phyloP scores from a whole-genome alignment of 2,797 vertebrate genomes.

The Avahi laniger region DNA sequence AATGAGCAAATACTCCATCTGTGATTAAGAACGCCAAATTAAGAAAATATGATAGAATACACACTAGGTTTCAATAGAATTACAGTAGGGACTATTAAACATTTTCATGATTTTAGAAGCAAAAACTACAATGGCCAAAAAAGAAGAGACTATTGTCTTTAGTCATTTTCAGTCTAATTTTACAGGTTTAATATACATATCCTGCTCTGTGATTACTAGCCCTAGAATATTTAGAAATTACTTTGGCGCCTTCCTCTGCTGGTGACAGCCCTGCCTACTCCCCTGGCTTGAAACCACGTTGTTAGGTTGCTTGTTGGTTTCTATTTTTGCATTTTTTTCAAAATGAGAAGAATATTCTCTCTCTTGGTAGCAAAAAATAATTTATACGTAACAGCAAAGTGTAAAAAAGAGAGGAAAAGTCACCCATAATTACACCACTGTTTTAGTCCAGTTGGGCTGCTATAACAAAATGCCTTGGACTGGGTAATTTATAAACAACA shows the following conservation, averaged over 20 bases:
- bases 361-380: background rate
- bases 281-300: background rate
- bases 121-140: background rate
- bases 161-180: background rate
- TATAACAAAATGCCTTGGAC: background rate
- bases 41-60: background rate
- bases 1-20: constrained; percentile 1
- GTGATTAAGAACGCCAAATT: background rate
- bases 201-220: background rate
- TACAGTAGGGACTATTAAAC: background rate
- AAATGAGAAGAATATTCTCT: background rate
- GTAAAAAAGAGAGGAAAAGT: constrained; percentile 22
- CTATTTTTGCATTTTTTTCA: background rate
- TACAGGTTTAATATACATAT: background rate
- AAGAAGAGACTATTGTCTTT: background rate
- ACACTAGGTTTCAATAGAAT: background rate
- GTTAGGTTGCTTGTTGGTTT: background rate
- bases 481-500: background rate
- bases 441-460: background rate
- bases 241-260: background rate
- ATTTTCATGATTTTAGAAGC: constrained; percentile 12
- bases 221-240: background rate
- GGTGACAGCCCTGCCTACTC: background rate
- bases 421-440: background rate
- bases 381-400: background rate